A percentile compares a stretch with the other conserved stretches of the same genome.
phyloP scores from a whole-genome alignment of 2,797 vertebrate species.

The Ctenosaura bakeri region DNA sequence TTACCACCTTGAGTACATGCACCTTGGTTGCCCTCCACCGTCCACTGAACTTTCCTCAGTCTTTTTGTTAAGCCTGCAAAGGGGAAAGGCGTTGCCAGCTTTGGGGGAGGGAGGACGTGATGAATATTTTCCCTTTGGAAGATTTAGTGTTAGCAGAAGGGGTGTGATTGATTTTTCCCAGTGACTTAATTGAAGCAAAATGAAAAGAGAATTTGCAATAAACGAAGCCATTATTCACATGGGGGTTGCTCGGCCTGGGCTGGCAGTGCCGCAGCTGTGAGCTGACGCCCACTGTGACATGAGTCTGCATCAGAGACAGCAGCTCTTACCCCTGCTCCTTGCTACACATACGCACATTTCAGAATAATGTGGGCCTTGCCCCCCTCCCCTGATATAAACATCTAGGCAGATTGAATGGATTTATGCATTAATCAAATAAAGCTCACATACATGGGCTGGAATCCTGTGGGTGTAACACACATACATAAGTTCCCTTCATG shows the following conservation, averaged over 20 bases:
- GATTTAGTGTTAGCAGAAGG: constrained; percentile 77
- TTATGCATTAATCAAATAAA: too few relatives aligned
- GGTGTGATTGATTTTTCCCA: constrained; percentile 78
- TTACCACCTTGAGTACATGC: too few relatives aligned
- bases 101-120: constrained; percentile 66
- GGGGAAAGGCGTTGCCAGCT: constrained; percentile 36
- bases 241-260: constrained; percentile 60
- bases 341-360: background rate
- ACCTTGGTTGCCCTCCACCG: too few relatives aligned
- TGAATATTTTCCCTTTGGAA: constrained; percentile 79
- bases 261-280: constrained; percentile 66
- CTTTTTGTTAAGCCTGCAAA: background rate
- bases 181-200: constrained; percentile 83
- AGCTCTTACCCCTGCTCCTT: too few relatives aligned
- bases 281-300: background rate
- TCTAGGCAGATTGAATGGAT: background rate
- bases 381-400: background rate
- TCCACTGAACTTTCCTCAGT: background rate
- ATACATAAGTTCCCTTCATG: too few relatives aligned
- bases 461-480: background rate
- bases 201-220: constrained; percentile 82
- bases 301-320: background rate
- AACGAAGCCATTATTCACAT: constrained; percentile 77
- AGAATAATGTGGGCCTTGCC: background rate
- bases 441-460: background rate